Percentiles rank a stretch among this genome's conserved stretches.
phyloP scores from a whole-genome alignment of 2,888 invertebrate species.

The Imbricaverruca yamaguchii region DNA sequence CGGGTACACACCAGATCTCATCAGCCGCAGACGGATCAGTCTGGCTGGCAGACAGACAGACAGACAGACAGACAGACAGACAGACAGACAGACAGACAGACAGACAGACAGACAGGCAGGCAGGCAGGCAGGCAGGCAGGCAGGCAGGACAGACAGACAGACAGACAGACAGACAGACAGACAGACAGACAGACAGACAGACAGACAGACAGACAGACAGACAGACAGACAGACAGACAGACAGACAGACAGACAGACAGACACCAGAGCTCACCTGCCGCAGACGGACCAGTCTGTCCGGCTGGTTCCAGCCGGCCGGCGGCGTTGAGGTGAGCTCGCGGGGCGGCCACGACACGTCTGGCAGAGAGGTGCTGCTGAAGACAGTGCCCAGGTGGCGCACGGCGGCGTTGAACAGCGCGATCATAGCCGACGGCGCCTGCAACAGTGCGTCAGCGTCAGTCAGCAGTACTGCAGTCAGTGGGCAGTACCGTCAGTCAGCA shows the following conservation, averaged over 20 bases:
- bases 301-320: not conserved
- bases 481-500: too few relatives aligned
- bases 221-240: slow-evolving; percentile 15
- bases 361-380: not conserved
- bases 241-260: slow-evolving; percentile 8
- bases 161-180: slow-evolving; percentile 15
- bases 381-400: not conserved
- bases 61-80: too few relatives aligned
- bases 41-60: not conserved
- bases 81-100: slow-evolving; percentile 20
- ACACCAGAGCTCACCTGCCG: slow-evolving; percentile 2
- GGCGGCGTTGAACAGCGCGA: slow-evolving; percentile 6
- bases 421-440: not conserved
- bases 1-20: too few relatives aligned
- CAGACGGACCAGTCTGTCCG: not conserved
- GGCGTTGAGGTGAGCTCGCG: not conserved
- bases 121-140: not conserved
- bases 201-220: not conserved
- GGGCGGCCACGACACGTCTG: slow-evolving; percentile 3
- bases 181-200: slow-evolving; percentile 21
- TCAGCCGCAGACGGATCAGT: too few relatives aligned
- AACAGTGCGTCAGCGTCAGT: too few relatives aligned
- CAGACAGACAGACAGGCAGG: slow-evolving; percentile 20
- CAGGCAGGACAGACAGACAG: not conserved
- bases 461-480: too few relatives aligned